These are phyloP conservation scores for Diglossa brunneiventris DNA, from an alignment of 2,113 vertebrate species.

Conservation along the genomic window DNA sequence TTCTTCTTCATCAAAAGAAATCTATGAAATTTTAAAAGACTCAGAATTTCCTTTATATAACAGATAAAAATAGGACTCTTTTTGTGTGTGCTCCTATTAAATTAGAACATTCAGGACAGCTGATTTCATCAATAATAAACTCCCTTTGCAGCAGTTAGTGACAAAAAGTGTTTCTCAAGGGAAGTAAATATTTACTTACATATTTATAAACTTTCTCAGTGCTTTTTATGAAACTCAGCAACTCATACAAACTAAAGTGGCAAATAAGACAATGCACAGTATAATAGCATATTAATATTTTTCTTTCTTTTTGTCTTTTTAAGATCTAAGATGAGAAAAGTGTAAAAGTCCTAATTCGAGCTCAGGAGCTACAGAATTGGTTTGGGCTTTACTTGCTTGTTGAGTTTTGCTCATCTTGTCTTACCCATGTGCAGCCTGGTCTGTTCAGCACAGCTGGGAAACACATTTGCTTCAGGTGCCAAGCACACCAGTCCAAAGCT, in stretches of 20 bases:
- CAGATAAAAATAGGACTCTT: neutral
- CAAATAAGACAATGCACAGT: neutral
- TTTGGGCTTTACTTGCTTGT: neutral
- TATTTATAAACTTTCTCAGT: slow-evolving; percentile 24
- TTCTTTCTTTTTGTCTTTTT: neutral
- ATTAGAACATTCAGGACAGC: neutral
- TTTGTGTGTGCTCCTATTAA: neutral
- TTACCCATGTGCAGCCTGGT: neutral
- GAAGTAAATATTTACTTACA: slow-evolving; percentile 32
- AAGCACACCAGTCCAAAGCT: neutral
- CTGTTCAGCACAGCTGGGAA: neutral
- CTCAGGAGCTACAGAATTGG: neutral
- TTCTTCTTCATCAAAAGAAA: neutral
- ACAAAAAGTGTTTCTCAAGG: slow-evolving; percentile 7
- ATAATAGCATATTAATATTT: neutral
- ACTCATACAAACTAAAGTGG: neutral
- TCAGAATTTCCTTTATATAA: neutral
- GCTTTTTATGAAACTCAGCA: neutral
- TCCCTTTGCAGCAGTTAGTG: slow-evolving; percentile 2
- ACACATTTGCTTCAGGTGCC: neutral
- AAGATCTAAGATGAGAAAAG: neutral
- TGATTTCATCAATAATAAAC: slow-evolving; percentile 28
- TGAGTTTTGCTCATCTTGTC: neutral
- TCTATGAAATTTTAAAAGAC: neutral
- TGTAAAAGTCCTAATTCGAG: neutral